Evolutionary conservation across 2,888 invertebrate species (phyloP).

Genomic region (Podotricha telesiphe): DNA sequence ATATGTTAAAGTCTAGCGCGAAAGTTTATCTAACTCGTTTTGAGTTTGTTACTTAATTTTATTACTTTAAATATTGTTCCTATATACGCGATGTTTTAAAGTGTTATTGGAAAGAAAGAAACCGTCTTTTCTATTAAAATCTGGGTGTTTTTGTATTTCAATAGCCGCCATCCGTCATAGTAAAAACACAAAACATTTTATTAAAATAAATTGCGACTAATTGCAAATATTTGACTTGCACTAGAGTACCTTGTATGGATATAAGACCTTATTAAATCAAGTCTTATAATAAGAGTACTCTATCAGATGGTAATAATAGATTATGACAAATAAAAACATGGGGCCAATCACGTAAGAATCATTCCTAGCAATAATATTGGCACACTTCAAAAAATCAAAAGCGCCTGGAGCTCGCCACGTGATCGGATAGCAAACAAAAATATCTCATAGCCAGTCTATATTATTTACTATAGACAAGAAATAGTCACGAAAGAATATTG

Average conservation of each 20-base stretch:
- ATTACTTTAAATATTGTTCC: too few species aligned
- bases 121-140: background rate
- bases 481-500: background rate
- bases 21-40: background rate
- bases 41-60: too few species aligned
- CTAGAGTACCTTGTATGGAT: too few species aligned
- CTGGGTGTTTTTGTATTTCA: too few species aligned
- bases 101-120: too few species aligned
- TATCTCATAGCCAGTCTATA: slow-evolving; percentile 62
- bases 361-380: slow-evolving; percentile 43
- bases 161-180: background rate
- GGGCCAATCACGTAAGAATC: slow-evolving; percentile 22
- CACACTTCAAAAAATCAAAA: slow-evolving; percentile 45
- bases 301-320: slow-evolving; percentile 16
- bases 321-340: slow-evolving; percentile 23
- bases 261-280: background rate
- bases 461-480: slow-evolving; percentile 78
- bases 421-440: slow-evolving; percentile 59
- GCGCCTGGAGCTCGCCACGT: slow-evolving; percentile 61
- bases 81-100: too few species aligned
- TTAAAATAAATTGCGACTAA: background rate
- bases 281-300: background rate
- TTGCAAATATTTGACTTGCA: background rate
- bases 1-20: too few species aligned
- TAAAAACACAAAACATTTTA: background rate